Conservation (phyloP, 2,113 vertebrate species). For the Columba janthina region DNA sequence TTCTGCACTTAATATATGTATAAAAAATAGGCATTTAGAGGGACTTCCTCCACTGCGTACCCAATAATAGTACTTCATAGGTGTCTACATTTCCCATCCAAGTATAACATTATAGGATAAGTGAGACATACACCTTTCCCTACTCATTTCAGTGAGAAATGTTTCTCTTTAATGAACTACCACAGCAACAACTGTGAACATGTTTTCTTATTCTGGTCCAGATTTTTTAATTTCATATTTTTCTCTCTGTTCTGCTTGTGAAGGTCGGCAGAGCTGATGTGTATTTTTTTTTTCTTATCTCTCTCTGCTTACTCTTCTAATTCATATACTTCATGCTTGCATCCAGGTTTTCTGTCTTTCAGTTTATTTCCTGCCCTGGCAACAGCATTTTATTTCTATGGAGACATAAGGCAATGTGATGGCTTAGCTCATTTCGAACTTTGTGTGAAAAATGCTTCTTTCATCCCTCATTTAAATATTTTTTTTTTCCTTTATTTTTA, state of each 20-base stretch:
- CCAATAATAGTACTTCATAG: not conserved
- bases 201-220: not conserved
- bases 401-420: not conserved
- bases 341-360: not conserved
- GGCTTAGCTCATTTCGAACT: not conserved
- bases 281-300: not conserved
- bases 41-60: not conserved
- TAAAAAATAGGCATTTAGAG: not conserved
- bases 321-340: not conserved
- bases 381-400: not conserved
- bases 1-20: not conserved
- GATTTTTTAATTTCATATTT: not conserved
- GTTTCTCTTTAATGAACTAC: not conserved
- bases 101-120: not conserved
- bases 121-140: not conserved
- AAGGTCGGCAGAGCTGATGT: not conserved
- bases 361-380: not conserved
- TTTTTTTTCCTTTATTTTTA: not conserved
- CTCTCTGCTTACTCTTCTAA: not conserved
- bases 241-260: not conserved
- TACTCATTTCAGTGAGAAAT: not conserved
- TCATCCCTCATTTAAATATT: not conserved
- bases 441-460: not conserved
- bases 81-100: not conserved
- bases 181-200: not conserved